Evolutionary conservation across 2,113 vertebrate species (phyloP).

Genomic region (Ramphastos sulfuratus): DNA sequence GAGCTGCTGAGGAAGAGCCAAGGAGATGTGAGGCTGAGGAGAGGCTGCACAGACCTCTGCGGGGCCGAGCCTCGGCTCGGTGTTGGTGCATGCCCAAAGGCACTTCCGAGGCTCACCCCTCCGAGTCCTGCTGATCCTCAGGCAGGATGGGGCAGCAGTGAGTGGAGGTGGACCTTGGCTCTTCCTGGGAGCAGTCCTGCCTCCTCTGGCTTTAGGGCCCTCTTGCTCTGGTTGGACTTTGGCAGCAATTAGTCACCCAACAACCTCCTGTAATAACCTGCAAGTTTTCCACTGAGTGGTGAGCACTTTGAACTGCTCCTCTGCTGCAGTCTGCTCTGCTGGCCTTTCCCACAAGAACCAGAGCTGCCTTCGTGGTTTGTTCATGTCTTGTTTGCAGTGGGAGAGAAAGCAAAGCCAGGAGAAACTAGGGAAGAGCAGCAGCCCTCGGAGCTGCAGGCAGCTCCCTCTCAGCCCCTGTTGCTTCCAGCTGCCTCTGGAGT

Average conservation of each 20-base stretch:
- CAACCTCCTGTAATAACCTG: background rate
- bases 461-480: background rate
- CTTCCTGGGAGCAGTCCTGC: background rate
- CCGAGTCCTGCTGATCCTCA: background rate
- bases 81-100: background rate
- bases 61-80: background rate
- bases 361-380: slow-evolving; percentile 9
- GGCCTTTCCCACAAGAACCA: background rate
- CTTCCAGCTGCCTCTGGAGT: background rate
- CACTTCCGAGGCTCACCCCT: background rate
- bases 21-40: background rate
- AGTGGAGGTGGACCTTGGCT: background rate
- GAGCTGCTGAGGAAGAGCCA: background rate
- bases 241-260: slow-evolving; percentile 30
- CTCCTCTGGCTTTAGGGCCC: background rate
- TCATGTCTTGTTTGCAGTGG: background rate
- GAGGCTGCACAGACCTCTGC: background rate
- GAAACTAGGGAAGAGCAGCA: background rate
- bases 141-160: background rate
- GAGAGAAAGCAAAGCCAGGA: background rate
- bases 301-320: background rate
- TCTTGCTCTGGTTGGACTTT: slow-evolving; percentile 18
- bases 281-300: background rate
- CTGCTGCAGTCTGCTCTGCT: background rate
- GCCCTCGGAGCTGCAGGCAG: background rate